Evolutionary conservation across 2,113 vertebrate species (phyloP).

Genomic region (Strix uralensis): DNA sequence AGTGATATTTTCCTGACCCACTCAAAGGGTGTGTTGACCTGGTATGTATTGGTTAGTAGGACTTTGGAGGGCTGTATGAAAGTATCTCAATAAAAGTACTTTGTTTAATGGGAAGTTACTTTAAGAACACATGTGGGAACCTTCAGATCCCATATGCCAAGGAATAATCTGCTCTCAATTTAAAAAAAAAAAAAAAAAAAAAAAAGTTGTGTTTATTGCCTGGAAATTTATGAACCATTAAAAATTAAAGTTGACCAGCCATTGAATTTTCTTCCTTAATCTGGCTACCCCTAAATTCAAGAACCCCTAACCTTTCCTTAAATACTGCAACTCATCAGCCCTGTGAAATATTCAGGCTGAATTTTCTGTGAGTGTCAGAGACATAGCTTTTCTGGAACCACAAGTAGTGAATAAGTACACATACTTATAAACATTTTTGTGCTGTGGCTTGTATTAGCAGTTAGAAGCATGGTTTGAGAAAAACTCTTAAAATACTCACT

Average conservation of each 20-base stretch:
- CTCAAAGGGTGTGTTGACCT: background rate
- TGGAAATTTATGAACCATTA: background rate
- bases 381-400: background rate
- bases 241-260: background rate
- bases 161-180: background rate
- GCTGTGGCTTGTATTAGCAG: background rate
- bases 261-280: background rate
- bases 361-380: background rate
- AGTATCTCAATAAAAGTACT: background rate
- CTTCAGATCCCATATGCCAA: background rate
- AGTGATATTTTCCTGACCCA: background rate
- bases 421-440: background rate
- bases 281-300: background rate
- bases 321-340: background rate
- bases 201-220: background rate
- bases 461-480: background rate
- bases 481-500: background rate
- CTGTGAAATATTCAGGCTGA: background rate
- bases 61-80: background rate
- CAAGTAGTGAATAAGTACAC: background rate
- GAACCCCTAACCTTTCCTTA: background rate
- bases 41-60: background rate
- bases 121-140: background rate
- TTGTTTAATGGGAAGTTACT: background rate
- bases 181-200: background rate